Evolutionary conservation across 64 coral and sea anemone species (phyloP), one percentile per base, ranked within the genome.

Genomic region (Orbicella faveolata): DNA sequence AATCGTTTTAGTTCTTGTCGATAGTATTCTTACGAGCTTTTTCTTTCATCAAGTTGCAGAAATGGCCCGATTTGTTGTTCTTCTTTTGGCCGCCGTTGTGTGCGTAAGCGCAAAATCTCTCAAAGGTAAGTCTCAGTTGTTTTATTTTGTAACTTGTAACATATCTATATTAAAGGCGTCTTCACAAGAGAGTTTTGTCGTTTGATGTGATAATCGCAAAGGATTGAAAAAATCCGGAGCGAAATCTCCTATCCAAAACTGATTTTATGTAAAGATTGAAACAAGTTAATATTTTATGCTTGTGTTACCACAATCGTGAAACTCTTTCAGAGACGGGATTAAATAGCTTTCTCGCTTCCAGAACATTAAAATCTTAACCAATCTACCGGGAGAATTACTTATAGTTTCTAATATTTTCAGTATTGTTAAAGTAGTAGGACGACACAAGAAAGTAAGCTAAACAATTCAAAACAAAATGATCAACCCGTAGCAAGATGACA

Each of bases 31-130:
- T 21, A 23, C 8, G n/a, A 52, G 6, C 66, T 55, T 48, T 74
- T 81, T 36, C 17, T 88, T 88, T 83, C 53, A 64, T 75, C 18
- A 54, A 75, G 73, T 82, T 52, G 37, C 70, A 78, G 85, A 89
- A 89, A 96, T 96, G 95, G 89, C 92, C 76, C 85, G 86, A 30
- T 14, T 96, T 76, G 92, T 75, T 33, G 20, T 96, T 76, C 76
- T 96, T 41, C 73, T 96, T 73, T 72, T 96, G 88, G 95, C 95
- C 55, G 92, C 87, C 30, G 92, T 96, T 88, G 95, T 91, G 92
- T 96, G 92, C 89, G 95, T 93, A 9, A 96, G 84, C 92, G 95
- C 92, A 75, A 84, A 66, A 34, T 92, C 95, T 83, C 20, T 93
- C 21, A 94, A 94, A 94, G 95, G 95, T 96, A 94, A 75, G 83